A percentile compares a stretch with the other conserved stretches of the same genome.
These are phyloP conservation scores for Thamnophis elegans DNA, from an alignment of 2,797 vertebrate species.

Conservation along the genomic window DNA sequence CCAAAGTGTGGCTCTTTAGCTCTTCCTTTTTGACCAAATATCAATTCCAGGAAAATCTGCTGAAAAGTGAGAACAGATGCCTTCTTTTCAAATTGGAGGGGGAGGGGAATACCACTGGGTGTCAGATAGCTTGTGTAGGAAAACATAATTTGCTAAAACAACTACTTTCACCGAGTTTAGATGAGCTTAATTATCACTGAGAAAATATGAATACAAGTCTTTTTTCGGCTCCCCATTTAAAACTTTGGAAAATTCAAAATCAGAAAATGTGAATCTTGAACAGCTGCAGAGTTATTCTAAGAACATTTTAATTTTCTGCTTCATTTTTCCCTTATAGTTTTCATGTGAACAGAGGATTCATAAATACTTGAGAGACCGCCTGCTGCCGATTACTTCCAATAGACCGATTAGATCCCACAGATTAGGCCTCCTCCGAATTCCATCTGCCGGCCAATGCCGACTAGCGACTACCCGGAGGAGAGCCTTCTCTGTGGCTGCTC, in stretches of 20 bases:
- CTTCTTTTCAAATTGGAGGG: not conserved
- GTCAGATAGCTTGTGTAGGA: not conserved
- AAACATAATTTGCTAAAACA: not conserved
- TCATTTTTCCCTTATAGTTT: not conserved
- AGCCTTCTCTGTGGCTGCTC: no score
- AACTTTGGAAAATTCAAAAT: constrained; percentile 14
- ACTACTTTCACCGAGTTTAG: not conserved
- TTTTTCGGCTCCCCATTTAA: not conserved
- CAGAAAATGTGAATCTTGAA: constrained; percentile 7
- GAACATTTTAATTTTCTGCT: constrained; percentile 17
- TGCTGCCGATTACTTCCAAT: no score
- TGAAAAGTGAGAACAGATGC: not conserved
- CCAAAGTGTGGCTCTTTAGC: constrained; percentile 3
- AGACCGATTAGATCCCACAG: no score
- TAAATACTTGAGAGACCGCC: not conserved
- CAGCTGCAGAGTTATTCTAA: not conserved
- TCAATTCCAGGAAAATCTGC: not conserved
- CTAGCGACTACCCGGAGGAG: no score
- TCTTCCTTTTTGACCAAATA: not conserved
- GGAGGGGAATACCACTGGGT: not conserved
- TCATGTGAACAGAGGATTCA: not conserved
- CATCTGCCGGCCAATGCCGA: no score
- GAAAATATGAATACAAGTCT: not conserved
- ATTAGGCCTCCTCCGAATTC: no score
- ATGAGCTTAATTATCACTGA: not conserved